Conservation (phyloP, 2,797 vertebrate species). For the Thamnophis elegans region DNA sequence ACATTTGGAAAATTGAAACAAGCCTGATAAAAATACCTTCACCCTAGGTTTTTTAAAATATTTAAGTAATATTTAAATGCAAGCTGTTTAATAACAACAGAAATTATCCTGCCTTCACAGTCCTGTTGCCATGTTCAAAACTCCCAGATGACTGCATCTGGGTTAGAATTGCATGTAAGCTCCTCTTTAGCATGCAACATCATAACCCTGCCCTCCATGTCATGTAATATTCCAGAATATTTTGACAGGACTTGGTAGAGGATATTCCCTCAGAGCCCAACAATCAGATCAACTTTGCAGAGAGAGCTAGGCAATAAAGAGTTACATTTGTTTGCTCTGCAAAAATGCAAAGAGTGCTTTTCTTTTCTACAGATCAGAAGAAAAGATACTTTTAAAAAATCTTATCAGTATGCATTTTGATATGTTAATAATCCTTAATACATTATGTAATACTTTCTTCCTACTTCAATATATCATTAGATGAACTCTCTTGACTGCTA, state of each 20-base stretch:
- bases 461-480: not conserved
- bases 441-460: not conserved
- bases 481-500: not conserved
- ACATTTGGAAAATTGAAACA: not conserved
- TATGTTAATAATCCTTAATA: not conserved
- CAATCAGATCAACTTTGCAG: slow-evolving; percentile 8
- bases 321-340: not conserved
- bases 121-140: not conserved
- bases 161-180: slow-evolving; percentile 51
- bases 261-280: slow-evolving; percentile 38
- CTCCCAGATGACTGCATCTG: slow-evolving; percentile 42
- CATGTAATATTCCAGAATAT: slow-evolving; percentile 40
- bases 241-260: slow-evolving; percentile 51
- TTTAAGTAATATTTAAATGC: not conserved
- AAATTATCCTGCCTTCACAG: not conserved
- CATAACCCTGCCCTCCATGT: slow-evolving; percentile 41
- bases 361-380: not conserved
- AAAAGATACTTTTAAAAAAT: not conserved
- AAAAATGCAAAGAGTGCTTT: not conserved
- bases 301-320: slow-evolving; percentile 15
- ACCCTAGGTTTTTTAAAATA: not conserved
- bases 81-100: no score
- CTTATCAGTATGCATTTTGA: not conserved
- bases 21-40: not conserved
- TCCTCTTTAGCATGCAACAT: slow-evolving; percentile 38